A percentile compares a stretch with the other conserved stretches of the same genome.
Evolutionary conservation across 2,888 invertebrate genomes (phyloP).

Genomic region (Cyclophora albipunctata): DNA sequence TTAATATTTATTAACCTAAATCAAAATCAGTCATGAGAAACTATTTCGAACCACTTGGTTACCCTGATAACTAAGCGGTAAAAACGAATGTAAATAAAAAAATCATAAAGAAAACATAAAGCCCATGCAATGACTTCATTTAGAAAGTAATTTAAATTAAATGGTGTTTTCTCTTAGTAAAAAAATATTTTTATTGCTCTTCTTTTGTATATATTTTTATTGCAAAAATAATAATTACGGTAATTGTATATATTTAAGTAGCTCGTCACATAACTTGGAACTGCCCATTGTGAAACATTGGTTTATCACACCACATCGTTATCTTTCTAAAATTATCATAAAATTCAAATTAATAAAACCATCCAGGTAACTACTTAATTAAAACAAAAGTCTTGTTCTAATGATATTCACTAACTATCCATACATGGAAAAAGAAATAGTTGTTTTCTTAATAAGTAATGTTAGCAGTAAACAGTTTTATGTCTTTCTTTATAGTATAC

Average conservation of each 20-base stretch:
- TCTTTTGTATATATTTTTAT: slow-evolving; percentile 16
- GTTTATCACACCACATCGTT: slow-evolving; percentile 24
- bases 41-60: too few relatives aligned
- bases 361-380: slow-evolving; percentile 30
- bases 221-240: slow-evolving; percentile 17
- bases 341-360: slow-evolving; percentile 32
- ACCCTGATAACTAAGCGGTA: too few relatives aligned
- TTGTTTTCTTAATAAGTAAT: slow-evolving; percentile 42
- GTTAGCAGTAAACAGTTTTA: slow-evolving; percentile 46
- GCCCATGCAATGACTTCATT: too few relatives aligned
- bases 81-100: too few relatives aligned
- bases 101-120: too few relatives aligned
- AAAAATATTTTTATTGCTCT: slow-evolving; percentile 12
- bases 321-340: slow-evolving; percentile 29
- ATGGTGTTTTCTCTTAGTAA: slow-evolving; percentile 5
- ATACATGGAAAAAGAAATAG: slow-evolving; percentile 29
- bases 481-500: slow-evolving; percentile 49
- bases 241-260: slow-evolving; percentile 13
- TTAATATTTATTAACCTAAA: too few relatives aligned
- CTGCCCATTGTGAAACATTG: slow-evolving; percentile 28
- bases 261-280: slow-evolving; percentile 20
- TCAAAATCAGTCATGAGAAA: too few relatives aligned
- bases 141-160: too few relatives aligned
- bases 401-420: slow-evolving; percentile 24
- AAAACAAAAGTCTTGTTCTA: slow-evolving; percentile 26